Evolutionary conservation across 2,797 vertebrate species (phyloP).

Genomic region (Pelobates cultripes): DNA sequence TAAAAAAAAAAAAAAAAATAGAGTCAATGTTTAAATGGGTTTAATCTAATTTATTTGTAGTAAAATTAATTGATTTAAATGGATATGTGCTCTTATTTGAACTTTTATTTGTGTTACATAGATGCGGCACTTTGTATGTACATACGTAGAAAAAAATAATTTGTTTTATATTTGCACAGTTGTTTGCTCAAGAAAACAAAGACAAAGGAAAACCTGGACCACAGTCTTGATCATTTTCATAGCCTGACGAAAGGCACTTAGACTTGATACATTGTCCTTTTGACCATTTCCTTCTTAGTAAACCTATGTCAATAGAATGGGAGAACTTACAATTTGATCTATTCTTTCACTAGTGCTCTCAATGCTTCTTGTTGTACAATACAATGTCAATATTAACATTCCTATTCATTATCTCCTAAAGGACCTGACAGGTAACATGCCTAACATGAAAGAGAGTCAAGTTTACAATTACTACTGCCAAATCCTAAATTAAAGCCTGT

Average conservation of each 20-base stretch:
- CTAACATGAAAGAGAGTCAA: not conserved
- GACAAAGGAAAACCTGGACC: not conserved
- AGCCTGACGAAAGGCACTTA: slow-evolving; percentile 4
- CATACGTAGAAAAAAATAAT: too few relatives aligned
- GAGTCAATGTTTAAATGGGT: too few relatives aligned
- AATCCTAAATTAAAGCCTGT: not conserved
- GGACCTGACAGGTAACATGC: not conserved
- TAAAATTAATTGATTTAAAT: too few relatives aligned
- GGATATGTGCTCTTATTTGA: too few relatives aligned
- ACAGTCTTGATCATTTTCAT: not conserved
- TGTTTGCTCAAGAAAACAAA: slow-evolving; percentile 2
- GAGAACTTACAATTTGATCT: not conserved
- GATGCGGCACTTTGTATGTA: too few relatives aligned
- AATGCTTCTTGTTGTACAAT: not conserved
- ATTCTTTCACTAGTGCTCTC: not conserved
- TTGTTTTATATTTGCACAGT: not conserved
- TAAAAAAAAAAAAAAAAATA: too few relatives aligned
- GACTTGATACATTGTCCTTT: slow-evolving; percentile 7
- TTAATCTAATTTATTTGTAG: too few relatives aligned
- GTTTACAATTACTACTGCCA: not conserved
- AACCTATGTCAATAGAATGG: not conserved
- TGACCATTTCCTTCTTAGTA: not conserved
- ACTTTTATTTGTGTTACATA: too few relatives aligned
- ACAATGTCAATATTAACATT: slow-evolving; percentile 5
- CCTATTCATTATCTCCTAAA: not conserved